These are phyloP conservation scores for Epinephelus moara DNA, from an alignment of 2,113 vertebrate genomes.

Conservation along the genomic window DNA sequence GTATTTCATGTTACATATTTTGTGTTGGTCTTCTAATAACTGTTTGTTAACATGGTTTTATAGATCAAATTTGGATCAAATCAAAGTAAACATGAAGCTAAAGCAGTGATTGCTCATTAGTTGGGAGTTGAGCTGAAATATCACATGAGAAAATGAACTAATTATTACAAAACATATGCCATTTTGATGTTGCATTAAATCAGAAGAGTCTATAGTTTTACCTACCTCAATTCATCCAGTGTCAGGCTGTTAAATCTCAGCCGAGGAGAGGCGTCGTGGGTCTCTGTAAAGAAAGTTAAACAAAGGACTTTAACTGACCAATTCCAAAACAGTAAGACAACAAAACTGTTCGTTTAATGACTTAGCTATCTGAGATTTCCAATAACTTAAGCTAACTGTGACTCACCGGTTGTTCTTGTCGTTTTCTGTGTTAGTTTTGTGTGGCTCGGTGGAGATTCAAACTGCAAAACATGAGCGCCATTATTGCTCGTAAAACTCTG, in stretches of 20 bases:
- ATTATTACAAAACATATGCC: neutral
- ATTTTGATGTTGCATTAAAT: neutral
- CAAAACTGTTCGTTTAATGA: neutral
- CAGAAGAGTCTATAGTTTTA: neutral
- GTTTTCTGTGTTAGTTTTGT: neutral
- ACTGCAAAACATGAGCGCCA: neutral
- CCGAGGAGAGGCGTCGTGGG: neutral
- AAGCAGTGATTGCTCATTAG: neutral
- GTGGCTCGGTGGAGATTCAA: neutral
- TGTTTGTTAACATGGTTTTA: neutral
- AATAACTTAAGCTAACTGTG: neutral
- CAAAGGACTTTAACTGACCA: neutral
- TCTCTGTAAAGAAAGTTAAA: conserved; percentile 29
- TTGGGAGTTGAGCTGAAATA: neutral
- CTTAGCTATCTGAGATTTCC: neutral
- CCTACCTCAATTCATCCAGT: conserved; percentile 69
- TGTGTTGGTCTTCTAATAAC: neutral
- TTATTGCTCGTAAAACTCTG: neutral
- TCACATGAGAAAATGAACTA: neutral
- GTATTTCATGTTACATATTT: neutral
- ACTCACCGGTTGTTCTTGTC: conserved; percentile 36
- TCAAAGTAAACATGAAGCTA: neutral
- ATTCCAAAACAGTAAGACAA: neutral
- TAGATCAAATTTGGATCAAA: neutral
- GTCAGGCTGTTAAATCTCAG: conserved; percentile 60